Evolutionary conservation across 2,797 vertebrate species (phyloP).

Genomic region (Vespertilio murinus): DNA sequence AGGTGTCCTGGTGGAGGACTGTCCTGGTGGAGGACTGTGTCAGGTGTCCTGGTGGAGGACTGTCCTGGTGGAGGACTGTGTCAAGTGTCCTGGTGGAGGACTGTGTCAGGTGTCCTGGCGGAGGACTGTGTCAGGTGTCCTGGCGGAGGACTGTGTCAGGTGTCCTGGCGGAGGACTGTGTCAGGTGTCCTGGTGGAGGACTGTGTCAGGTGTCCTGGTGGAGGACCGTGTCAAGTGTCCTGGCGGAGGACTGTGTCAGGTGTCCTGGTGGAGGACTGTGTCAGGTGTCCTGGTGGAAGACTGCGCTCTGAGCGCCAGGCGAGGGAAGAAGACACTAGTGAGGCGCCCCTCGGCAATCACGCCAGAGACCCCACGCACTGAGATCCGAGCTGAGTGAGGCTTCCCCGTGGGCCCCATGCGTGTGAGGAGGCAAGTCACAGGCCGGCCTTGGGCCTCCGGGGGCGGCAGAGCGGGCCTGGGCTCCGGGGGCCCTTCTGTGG

Average conservation of each 20-base stretch:
- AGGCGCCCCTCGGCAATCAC: not conserved
- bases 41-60: not conserved
- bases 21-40: too few species aligned
- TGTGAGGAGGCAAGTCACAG: not conserved
- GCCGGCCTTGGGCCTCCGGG: not conserved
- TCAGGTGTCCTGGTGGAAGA: not conserved
- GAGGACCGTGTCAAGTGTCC: too few species aligned
- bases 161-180: not conserved
- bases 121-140: not conserved
- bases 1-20: not conserved
- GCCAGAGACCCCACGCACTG: rapidly evolving
- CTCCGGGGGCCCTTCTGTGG: not conserved
- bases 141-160: not conserved
- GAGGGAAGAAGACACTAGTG: not conserved
- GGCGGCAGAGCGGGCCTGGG: rapidly evolving
- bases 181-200: not conserved
- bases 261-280: not conserved
- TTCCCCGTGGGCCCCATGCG: too few species aligned
- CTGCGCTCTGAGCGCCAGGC: too few species aligned
- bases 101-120: not conserved
- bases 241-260: too few species aligned
- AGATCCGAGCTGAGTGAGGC: rapidly evolving
- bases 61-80: too few species aligned
- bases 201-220: not conserved
- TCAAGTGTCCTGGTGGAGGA: not conserved